Evolutionary conservation across 2,888 invertebrate species (phyloP).

Genomic region (Melolontha melolontha): DNA sequence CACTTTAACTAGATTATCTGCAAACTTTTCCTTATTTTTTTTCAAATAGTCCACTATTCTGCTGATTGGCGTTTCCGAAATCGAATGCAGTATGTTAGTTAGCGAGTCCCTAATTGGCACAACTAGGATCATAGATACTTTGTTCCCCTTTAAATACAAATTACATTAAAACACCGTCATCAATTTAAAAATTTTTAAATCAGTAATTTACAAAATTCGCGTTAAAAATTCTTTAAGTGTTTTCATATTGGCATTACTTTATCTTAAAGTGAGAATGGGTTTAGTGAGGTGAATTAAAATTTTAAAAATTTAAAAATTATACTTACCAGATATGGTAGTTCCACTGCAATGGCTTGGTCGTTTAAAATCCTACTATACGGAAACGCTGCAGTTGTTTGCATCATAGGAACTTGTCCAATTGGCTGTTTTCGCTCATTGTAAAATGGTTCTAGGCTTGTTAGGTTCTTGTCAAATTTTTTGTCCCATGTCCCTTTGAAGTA

Average conservation of each 20-base stretch:
- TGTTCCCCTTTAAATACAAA: slow-evolving; percentile 18
- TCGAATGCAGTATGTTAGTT: not conserved
- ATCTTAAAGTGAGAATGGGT: no score
- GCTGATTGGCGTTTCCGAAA: not conserved
- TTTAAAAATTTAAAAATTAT: not conserved
- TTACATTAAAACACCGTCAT: not conserved
- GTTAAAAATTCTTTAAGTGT: no score
- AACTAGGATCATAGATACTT: slow-evolving; percentile 20
- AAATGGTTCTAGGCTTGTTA: slow-evolving; percentile 70
- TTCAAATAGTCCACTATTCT: slow-evolving; percentile 8
- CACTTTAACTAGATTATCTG: not conserved
- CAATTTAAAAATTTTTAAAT: no score
- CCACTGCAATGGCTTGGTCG: slow-evolving; percentile 72
- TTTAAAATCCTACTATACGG: slow-evolving; percentile 70
- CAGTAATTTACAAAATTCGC: no score
- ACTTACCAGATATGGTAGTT: slow-evolving; percentile 73
- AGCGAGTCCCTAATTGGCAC: not conserved
- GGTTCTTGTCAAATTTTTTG: slow-evolving; percentile 72
- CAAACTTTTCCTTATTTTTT: not conserved
- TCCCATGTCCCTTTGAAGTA: slow-evolving; percentile 81
- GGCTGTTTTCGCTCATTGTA: slow-evolving; percentile 69
- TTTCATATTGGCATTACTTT: no score
- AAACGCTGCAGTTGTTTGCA: slow-evolving; percentile 74
- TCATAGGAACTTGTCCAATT: slow-evolving; percentile 77
- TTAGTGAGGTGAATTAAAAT: no score